These are phyloP conservation scores for Illadopsis cleaveri DNA, from an alignment of 2,113 vertebrate genomes.

Conservation along the genomic window DNA sequence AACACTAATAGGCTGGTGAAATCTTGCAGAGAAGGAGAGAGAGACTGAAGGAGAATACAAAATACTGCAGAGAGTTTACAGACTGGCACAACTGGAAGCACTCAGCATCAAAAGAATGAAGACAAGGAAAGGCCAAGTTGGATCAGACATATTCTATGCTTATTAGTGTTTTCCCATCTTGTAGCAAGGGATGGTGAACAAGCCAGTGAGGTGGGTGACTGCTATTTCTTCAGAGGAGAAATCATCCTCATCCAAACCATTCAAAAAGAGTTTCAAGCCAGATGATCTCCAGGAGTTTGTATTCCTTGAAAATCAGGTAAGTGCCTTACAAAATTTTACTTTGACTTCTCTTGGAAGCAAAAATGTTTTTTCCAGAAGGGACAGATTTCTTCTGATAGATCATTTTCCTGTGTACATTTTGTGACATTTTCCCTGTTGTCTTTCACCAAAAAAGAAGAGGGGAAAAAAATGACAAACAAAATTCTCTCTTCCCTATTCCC, in stretches of 20 bases:
- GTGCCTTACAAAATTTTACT: not conserved
- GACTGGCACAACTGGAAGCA: constrained; percentile 62
- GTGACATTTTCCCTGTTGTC: not conserved
- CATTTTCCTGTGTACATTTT: not conserved
- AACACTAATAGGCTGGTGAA: constrained; percentile 58
- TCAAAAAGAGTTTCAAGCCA: too few species aligned
- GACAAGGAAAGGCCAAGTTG: not conserved
- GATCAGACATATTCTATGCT: not conserved
- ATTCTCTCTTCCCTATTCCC: not conserved
- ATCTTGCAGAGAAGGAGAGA: constrained; percentile 31
- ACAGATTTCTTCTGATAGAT: not conserved
- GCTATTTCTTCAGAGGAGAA: not conserved
- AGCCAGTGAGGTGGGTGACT: not conserved
- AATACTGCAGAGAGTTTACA: constrained; percentile 13
- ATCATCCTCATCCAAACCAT: not conserved
- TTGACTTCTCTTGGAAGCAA: not conserved
- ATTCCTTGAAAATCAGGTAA: not conserved
- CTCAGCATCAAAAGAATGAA: constrained; percentile 44
- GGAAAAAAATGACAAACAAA: not conserved
- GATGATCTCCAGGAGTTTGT: not conserved
- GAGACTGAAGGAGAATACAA: constrained; percentile 18
- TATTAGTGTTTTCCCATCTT: constrained; percentile 8
- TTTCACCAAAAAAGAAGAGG: not conserved
- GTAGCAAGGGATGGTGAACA: not conserved
- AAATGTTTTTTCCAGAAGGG: not conserved